Percentiles rank a stretch among this genome's conserved stretches.
Evolutionary conservation across 2,113 vertebrate species (phyloP).

Genomic region (Cottus gobio): DNA sequence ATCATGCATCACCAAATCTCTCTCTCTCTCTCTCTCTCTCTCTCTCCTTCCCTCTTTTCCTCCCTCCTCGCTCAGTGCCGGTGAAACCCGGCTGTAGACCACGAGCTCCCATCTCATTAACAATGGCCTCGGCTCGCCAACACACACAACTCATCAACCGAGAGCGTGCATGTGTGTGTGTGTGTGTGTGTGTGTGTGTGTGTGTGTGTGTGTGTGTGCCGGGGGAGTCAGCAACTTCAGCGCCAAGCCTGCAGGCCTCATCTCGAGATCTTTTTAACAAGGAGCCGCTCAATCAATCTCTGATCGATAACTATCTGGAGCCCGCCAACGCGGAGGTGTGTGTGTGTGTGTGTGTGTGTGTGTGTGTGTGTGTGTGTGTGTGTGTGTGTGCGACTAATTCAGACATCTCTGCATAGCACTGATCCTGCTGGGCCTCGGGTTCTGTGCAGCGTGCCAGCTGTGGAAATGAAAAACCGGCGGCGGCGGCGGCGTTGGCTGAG

Average conservation of each 20-base stretch:
- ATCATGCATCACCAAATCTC: background rate
- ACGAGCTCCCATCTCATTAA: conserved; percentile 71
- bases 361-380: conserved; percentile 3
- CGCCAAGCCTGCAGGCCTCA: conserved; percentile 63
- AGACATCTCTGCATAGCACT: conserved; percentile 44
- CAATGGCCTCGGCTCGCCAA: conserved; percentile 65
- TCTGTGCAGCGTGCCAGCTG: conserved; percentile 45
- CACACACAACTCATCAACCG: conserved; percentile 65
- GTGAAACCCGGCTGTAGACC: conserved; percentile 34
- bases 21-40: background rate
- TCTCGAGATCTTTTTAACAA: conserved; percentile 78
- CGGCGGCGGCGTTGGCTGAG: conserved; percentile 47
- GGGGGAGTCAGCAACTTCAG: conserved; percentile 80
- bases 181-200: conserved; percentile 33
- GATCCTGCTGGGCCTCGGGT: conserved; percentile 41
- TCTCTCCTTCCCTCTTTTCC: conserved; percentile 10
- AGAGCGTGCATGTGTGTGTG: conserved; percentile 4
- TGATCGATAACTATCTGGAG: conserved; percentile 77
- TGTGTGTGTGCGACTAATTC: conserved; percentile 56
- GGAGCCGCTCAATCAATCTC: conserved; percentile 76
- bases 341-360: conserved; percentile 29
- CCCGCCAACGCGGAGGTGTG: conserved; percentile 16
- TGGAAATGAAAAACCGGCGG: conserved; percentile 68
- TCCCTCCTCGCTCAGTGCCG: background rate
- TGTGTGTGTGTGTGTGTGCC: conserved; percentile 19